Evolutionary conservation across 2,888 invertebrate species (phyloP).

Genomic region (Philereme transversata): DNA sequence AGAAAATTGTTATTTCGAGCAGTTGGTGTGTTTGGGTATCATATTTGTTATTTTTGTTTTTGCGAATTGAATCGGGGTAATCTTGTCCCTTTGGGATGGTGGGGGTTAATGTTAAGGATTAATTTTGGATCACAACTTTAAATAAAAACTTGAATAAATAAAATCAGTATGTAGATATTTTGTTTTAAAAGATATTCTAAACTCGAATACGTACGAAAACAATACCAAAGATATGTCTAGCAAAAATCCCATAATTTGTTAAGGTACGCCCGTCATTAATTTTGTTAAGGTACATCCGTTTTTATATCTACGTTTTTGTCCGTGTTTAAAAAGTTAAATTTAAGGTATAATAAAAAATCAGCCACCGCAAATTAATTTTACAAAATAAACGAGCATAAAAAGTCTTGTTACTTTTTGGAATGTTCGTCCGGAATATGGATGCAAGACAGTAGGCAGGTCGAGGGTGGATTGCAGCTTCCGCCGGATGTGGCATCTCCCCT

Average conservation of each 20-base stretch:
- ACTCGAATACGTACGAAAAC: no score
- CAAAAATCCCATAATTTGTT: no score
- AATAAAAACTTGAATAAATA: no score
- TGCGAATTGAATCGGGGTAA: constrained; percentile 22
- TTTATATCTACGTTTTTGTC: not conserved
- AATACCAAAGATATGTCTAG: no score
- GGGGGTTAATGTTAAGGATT: constrained; percentile 14
- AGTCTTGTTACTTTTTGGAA: constrained; percentile 35
- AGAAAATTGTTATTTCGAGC: constrained; percentile 31
- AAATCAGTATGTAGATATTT: no score
- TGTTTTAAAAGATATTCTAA: no score
- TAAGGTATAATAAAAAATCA: constrained; percentile 10
- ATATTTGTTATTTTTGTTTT: constrained; percentile 32
- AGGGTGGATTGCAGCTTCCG: constrained; percentile 63
- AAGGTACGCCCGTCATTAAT: not conserved
- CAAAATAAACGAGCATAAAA: constrained; percentile 27
- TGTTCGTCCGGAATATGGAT: constrained; percentile 30
- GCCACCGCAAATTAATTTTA: constrained; percentile 23
- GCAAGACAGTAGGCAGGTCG: constrained; percentile 50
- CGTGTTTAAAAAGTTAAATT: not conserved
- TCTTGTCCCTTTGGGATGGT: constrained; percentile 20
- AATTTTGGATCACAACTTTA: constrained; percentile 8
- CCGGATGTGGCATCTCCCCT: constrained; percentile 67
- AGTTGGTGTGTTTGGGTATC: constrained; percentile 31
- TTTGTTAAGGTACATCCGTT: not conserved